Percentiles rank a stretch among this genome's conserved stretches.
phyloP scores from a whole-genome alignment of 1,140 invertebrate genomes.

The Mamestra configurata region DNA sequence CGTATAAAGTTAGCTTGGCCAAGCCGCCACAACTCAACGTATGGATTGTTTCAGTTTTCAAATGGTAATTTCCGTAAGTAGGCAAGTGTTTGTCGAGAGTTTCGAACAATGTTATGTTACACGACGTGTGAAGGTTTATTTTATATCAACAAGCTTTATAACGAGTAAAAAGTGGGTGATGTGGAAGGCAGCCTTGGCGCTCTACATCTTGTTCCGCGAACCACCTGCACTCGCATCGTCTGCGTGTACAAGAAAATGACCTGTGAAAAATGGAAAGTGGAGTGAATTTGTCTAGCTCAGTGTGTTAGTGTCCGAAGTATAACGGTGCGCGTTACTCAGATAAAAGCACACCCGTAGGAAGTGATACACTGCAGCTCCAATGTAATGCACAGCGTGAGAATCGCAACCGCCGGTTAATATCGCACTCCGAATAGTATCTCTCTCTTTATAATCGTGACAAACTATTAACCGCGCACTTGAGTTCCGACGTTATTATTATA shows the following conservation, averaged over 20 bases:
- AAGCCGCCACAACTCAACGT: neutral
- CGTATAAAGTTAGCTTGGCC: conserved; percentile 7
- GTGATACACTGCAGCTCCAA: conserved; percentile 59
- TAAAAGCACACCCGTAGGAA: conserved; percentile 65
- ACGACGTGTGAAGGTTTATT: conserved; percentile 50
- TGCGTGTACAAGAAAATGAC: conserved; percentile 76
- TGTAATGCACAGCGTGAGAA: conserved; percentile 71
- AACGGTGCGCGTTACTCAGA: conserved; percentile 71
- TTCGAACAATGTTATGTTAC: conserved; percentile 54
- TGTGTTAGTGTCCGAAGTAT: conserved; percentile 73
- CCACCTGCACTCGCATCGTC: conserved; percentile 72
- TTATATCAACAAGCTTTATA: conserved; percentile 63
- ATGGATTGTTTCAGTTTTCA: conserved; percentile 48
- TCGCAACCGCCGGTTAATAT: conserved; percentile 61
- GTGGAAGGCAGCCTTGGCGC: conserved; percentile 66
- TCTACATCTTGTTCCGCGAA: conserved; percentile 77
- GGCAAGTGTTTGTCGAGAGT: conserved; percentile 54
- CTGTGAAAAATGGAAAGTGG: conserved; percentile 86
- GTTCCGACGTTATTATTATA: conserved; percentile 62
- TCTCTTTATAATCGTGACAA: conserved; percentile 70
- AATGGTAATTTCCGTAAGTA: conserved; percentile 54
- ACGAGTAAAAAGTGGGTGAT: conserved; percentile 69
- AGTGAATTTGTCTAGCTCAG: conserved; percentile 82
- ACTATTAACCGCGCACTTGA: conserved; percentile 71
- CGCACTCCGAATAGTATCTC: conserved; percentile 65